phyloP scores from a whole-genome alignment of 2,113 vertebrate species.

The Syngnathus scovelli region DNA sequence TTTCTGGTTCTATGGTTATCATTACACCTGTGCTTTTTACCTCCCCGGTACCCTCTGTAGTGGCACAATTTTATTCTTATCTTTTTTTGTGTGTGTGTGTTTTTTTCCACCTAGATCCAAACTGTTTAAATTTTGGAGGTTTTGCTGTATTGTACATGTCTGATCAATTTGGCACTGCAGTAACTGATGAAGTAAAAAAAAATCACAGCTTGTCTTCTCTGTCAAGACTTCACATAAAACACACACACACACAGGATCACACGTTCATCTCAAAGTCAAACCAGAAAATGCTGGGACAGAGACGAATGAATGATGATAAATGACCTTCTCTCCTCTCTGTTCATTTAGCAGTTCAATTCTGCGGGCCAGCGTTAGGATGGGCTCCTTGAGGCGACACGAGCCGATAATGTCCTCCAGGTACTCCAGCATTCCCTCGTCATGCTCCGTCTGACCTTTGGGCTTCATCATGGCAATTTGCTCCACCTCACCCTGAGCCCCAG shows the following conservation, averaged over 20 bases:
- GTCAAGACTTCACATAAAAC: neutral
- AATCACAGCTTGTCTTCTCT: neutral
- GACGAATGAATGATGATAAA: conserved; percentile 8
- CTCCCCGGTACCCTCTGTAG: neutral
- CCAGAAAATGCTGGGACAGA: conserved; percentile 5
- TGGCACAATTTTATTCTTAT: neutral
- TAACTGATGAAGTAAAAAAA: neutral
- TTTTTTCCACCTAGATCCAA: neutral
- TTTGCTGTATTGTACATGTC: neutral
- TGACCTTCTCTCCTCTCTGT: conserved; percentile 90
- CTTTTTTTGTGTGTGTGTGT: neutral
- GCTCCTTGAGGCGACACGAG: conserved; percentile 87
- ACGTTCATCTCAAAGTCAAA: neutral
- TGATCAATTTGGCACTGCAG: neutral
- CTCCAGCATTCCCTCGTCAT: conserved; percentile 95
- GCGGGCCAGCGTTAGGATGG: conserved; percentile 79
- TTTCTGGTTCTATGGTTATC: neutral
- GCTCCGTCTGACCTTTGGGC: conserved; percentile 90
- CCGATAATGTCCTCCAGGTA: conserved; percentile 96
- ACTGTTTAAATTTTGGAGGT: neutral
- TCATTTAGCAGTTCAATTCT: conserved; percentile 89
- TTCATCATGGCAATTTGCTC: conserved; percentile 99
- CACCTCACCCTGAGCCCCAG: conserved; percentile 84
- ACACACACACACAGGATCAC: neutral
- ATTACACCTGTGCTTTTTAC: neutral